Conservation (phyloP, 2,113 vertebrate genomes). For the Mesoclemmys tuberculata region DNA sequence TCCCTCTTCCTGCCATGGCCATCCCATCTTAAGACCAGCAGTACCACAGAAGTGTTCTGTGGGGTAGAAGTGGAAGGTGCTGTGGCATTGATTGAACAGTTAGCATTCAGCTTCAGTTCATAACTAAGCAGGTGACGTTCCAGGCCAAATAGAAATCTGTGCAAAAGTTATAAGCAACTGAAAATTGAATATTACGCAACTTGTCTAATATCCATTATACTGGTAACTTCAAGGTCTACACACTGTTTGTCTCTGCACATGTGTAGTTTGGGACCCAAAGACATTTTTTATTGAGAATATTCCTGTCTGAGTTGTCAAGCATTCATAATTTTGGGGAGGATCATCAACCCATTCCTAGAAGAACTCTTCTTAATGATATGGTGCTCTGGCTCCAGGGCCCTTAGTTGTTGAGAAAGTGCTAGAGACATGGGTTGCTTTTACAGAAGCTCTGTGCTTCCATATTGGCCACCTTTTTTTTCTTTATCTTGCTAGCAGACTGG, state of each 20-base stretch:
- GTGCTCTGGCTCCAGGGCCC: neutral
- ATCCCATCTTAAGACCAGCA: neutral
- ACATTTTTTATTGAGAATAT: neutral
- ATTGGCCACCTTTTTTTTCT: neutral
- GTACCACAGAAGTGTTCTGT: neutral
- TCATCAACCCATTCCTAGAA: neutral
- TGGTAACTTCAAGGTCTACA: neutral
- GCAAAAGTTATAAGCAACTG: neutral
- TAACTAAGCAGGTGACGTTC: neutral
- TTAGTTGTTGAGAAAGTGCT: neutral
- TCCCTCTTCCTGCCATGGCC: neutral
- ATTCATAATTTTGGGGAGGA: neutral
- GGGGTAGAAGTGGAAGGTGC: neutral
- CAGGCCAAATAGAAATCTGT: neutral
- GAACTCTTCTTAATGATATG: neutral
- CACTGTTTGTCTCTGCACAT: neutral
- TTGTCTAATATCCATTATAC: neutral
- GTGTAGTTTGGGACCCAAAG: neutral
- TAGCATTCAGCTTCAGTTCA: neutral
- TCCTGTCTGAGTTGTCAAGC: neutral
- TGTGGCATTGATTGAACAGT: neutral
- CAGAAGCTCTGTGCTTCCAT: neutral
- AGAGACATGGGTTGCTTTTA: neutral
- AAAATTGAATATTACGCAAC: neutral
- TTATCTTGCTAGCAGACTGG: neutral